These are phyloP conservation scores for Drosophila buzzatii DNA, from an alignment of 2,888 invertebrate genomes.

Conservation along the genomic window DNA sequence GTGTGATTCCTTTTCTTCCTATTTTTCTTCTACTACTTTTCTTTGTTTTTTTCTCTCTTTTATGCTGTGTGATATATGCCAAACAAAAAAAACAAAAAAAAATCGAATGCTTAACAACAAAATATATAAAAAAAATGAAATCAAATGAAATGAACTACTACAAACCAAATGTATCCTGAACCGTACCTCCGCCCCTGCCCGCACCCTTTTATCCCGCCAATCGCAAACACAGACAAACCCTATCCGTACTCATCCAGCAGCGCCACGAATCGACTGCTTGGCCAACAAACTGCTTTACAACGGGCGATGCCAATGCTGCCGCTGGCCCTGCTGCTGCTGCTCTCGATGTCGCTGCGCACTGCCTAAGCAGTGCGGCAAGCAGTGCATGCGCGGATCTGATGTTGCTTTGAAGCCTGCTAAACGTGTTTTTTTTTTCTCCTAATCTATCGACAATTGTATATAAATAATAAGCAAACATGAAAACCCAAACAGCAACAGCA, in stretches of 20 bases:
- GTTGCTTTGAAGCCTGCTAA: slow-evolving; percentile 23
- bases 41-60: slow-evolving; percentile 72
- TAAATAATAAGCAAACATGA: slow-evolving; percentile 39
- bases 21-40: slow-evolving; percentile 72
- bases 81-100: slow-evolving; percentile 6
- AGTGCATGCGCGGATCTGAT: slow-evolving; percentile 28
- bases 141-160: slow-evolving; percentile 25
- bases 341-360: slow-evolving; percentile 41
- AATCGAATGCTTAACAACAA: slow-evolving; percentile 40
- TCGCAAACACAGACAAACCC: slow-evolving; percentile 59
- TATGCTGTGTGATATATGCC: slow-evolving; percentile 71
- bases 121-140: background rate
- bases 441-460: slow-evolving; percentile 44
- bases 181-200: background rate
- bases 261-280: slow-evolving; percentile 51
- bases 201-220: background rate
- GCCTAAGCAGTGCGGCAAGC: slow-evolving; percentile 53
- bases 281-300: slow-evolving; percentile 37
- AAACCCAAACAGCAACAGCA: background rate
- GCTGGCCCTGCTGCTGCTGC: slow-evolving; percentile 19
- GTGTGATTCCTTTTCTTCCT: slow-evolving; percentile 76
- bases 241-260: slow-evolving; percentile 52
- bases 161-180: slow-evolving; percentile 24
- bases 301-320: slow-evolving; percentile 42
- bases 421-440: slow-evolving; percentile 17